Percentiles rank a stretch among this genome's conserved stretches.
phyloP scores from a whole-genome alignment of 2,797 vertebrate genomes.

The Gadopsis marmoratus region DNA sequence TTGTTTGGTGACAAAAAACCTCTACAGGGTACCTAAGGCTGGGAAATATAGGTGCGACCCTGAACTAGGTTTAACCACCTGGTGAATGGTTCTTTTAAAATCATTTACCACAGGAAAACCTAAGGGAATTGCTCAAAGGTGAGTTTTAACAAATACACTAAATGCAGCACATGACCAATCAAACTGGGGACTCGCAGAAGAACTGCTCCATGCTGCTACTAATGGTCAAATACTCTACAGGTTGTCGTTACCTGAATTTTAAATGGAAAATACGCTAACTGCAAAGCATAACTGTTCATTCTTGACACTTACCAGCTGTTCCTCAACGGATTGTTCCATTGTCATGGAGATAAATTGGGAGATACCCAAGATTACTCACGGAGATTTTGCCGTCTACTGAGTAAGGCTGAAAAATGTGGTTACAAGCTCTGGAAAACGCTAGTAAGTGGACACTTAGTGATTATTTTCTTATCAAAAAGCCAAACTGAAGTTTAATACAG shows the following conservation, averaged over 20 bases:
- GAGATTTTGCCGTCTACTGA: neutral
- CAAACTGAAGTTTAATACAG: neutral
- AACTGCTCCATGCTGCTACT: neutral
- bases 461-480: neutral
- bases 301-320: neutral
- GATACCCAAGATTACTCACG: neutral
- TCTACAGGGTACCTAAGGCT: too few species aligned
- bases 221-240: neutral
- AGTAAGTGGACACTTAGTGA: neutral
- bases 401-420: neutral
- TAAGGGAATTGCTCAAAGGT: too few species aligned
- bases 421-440: neutral
- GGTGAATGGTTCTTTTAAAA: too few species aligned
- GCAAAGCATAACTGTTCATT: neutral
- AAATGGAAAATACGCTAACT: neutral
- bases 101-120: too few species aligned
- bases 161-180: neutral
- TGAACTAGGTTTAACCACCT: too few species aligned
- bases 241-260: neutral
- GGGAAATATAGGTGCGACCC: too few species aligned
- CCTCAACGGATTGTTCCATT: neutral
- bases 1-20: too few species aligned
- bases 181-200: neutral
- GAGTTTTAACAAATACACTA: neutral
- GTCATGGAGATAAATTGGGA: slow-evolving; percentile 12